A percentile compares a stretch with the other conserved stretches of the same genome.
phyloP scores from a whole-genome alignment of 1,140 invertebrate genomes.

The Drosophila chauvacae region DNA sequence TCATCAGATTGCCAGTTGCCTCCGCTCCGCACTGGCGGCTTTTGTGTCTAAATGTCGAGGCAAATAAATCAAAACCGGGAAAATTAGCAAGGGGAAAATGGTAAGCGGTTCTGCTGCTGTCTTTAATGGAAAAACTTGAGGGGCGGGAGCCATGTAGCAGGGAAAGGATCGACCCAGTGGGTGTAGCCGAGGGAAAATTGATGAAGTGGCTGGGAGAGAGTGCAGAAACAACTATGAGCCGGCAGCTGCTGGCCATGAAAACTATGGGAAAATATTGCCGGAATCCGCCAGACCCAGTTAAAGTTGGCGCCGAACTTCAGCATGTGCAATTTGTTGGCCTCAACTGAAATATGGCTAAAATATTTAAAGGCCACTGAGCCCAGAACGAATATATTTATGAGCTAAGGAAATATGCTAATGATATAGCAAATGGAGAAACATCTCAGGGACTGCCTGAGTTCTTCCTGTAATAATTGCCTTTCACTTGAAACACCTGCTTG shows the following conservation, averaged over 20 bases:
- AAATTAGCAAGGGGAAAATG: neutral
- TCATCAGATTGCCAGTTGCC: conserved; percentile 51
- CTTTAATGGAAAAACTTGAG: conserved; percentile 24
- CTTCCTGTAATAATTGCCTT: neutral
- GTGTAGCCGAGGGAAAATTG: conserved; percentile 17
- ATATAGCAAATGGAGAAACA: too few relatives aligned
- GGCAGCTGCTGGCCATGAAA: conserved; percentile 27
- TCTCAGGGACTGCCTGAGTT: neutral
- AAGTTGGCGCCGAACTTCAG: conserved; percentile 5
- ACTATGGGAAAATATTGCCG: conserved; percentile 7
- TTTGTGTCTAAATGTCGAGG: conserved; percentile 65
- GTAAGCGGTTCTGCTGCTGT: conserved; percentile 12
- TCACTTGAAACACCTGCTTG: neutral
- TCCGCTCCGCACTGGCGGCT: conserved; percentile 34
- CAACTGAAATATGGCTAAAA: neutral
- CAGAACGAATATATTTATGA: neutral
- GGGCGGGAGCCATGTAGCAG: neutral
- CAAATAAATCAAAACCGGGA: conserved; percentile 75
- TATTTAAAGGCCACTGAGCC: neutral
- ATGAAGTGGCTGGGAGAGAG: conserved; percentile 10
- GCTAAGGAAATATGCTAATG: neutral
- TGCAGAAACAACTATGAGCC: conserved; percentile 10
- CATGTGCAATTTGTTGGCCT: conserved; percentile 2
- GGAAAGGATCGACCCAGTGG: neutral
- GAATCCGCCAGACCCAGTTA: conserved; percentile 2